Percentiles rank a stretch among this genome's conserved stretches.
Conservation (phyloP, 2,113 vertebrate genomes). For the Ceratotherium simum region DNA sequence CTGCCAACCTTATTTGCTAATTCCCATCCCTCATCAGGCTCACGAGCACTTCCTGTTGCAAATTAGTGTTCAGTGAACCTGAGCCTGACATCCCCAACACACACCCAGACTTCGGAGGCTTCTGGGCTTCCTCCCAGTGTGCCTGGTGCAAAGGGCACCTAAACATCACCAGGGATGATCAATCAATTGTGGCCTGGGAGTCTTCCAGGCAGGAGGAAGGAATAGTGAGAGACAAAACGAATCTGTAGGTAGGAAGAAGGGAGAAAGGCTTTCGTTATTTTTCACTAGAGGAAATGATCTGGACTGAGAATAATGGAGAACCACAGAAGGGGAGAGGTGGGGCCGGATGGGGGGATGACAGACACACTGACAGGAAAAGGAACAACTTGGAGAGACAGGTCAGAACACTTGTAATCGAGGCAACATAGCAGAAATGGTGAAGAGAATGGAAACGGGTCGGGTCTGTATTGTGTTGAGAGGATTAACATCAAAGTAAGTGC, state of each 20-base stretch:
- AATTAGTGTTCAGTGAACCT: conserved; percentile 24
- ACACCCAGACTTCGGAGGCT: background rate
- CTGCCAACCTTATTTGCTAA: conserved; percentile 34
- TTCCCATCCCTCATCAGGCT: conserved; percentile 34
- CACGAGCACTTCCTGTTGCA: conserved; percentile 50
- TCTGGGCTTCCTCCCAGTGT: background rate
- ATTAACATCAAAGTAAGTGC: background rate
- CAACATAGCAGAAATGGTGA: background rate
- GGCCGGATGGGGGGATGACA: background rate
- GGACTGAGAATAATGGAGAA: background rate
- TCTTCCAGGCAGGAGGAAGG: background rate
- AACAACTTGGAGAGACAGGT: background rate
- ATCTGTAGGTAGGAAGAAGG: background rate
- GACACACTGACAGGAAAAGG: background rate
- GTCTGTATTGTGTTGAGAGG: background rate
- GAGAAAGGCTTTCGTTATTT: background rate
- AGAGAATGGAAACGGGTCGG: background rate
- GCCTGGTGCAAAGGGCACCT: background rate
- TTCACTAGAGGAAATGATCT: background rate
- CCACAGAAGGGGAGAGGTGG: background rate
- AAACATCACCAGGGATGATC: background rate
- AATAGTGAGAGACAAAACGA: background rate
- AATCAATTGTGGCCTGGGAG: background rate
- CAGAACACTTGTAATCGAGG: background rate
- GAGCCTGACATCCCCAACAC: conserved; percentile 45